These are phyloP conservation scores for Mystacides longicornis DNA, from an alignment of 2,888 invertebrate genomes.

Conservation along the genomic window DNA sequence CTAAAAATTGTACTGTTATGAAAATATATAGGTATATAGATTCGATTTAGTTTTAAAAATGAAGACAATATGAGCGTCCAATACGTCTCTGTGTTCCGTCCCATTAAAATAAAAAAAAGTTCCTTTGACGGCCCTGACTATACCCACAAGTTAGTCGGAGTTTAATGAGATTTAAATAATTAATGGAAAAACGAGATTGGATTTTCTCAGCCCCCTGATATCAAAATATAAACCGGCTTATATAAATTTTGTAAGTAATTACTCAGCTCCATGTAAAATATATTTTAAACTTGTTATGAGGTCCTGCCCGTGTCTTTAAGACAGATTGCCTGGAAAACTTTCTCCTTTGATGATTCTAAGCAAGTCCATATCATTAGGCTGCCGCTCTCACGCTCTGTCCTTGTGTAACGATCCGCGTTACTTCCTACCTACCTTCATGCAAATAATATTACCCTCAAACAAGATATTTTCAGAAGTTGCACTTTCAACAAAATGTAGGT, in stretches of 20 bases:
- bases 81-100: conserved; percentile 22
- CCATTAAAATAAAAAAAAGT: conserved; percentile 26
- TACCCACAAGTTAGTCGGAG: conserved; percentile 39
- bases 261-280: conserved; percentile 26
- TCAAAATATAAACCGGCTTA: conserved; percentile 27
- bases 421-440: not conserved
- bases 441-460: not conserved
- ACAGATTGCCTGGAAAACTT: conserved; percentile 27
- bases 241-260: conserved; percentile 27
- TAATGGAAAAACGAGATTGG: conserved; percentile 51
- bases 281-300: conserved; percentile 27
- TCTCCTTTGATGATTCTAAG: conserved; percentile 25
- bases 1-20: too few species aligned
- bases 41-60: too few species aligned
- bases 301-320: conserved; percentile 19
- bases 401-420: not conserved
- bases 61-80: too few species aligned
- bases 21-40: too few species aligned
- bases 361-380: not conserved
- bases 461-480: not conserved
- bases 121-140: conserved; percentile 25
- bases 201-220: conserved; percentile 36
- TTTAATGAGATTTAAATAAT: conserved; percentile 53
- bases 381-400: not conserved
- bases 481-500: not conserved